Percentiles rank a stretch among this genome's conserved stretches.
Evolutionary conservation across 1,140 invertebrate species (phyloP).

Genomic region (Glomeris maerens): DNA sequence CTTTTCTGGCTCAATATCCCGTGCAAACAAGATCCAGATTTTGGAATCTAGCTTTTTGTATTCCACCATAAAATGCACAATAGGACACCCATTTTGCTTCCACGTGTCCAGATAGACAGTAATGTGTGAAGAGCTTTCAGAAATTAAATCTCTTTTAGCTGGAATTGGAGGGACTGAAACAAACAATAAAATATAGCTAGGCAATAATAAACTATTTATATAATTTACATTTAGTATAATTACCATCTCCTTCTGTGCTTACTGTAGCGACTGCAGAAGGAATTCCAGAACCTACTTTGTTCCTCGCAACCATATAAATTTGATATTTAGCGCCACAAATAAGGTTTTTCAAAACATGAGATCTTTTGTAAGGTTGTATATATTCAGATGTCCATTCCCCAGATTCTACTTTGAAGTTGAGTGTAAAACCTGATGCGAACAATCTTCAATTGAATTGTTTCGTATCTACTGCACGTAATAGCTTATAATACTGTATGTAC

Average conservation of each 20-base stretch:
- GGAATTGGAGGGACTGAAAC: not conserved
- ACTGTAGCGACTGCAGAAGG: not conserved
- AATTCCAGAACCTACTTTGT: not conserved
- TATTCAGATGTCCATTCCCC: not conserved
- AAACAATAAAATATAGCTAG: not conserved
- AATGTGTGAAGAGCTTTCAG: not conserved
- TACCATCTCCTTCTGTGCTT: not conserved
- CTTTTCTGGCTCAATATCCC: not conserved
- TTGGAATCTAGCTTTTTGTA: not conserved
- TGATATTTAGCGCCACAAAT: not conserved
- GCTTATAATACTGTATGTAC: too few relatives aligned
- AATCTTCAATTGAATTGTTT: too few relatives aligned
- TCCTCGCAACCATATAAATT: not conserved
- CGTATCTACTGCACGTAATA: too few relatives aligned
- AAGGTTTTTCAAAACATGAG: not conserved
- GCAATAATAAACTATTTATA: not conserved
- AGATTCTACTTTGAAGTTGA: not conserved
- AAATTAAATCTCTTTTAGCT: not conserved
- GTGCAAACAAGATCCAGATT: not conserved
- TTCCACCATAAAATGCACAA: conserved; percentile 3
- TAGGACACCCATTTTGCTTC: conserved; percentile 2
- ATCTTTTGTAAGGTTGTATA: not conserved
- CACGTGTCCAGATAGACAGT: not conserved
- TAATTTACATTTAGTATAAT: not conserved
- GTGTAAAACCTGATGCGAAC: not conserved